Evolutionary conservation across 2,888 invertebrate genomes (phyloP).

Genomic region (Amphipoea lucens): DNA sequence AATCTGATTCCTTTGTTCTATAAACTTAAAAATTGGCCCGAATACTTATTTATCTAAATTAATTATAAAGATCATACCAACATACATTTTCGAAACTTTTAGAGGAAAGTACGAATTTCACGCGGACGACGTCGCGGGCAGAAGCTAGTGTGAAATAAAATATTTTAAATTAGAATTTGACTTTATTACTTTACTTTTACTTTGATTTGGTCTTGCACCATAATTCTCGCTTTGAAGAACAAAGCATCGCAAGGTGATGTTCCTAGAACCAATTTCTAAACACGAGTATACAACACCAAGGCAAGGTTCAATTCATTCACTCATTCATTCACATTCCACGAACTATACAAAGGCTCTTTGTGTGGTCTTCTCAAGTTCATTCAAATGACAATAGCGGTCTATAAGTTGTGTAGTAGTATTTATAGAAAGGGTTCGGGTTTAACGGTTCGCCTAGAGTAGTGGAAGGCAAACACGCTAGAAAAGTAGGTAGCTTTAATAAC

Average conservation of each 20-base stretch:
- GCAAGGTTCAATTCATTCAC: conserved; percentile 26
- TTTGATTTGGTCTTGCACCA: no score
- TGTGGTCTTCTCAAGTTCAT: conserved; percentile 23
- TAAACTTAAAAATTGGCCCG: no score
- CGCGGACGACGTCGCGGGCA: no score
- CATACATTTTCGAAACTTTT: no score
- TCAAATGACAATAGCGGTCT: conserved; percentile 29
- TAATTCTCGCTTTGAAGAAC: background rate
- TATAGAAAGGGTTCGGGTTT: conserved; percentile 2
- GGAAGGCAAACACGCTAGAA: background rate
- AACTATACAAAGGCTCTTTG: conserved; percentile 34
- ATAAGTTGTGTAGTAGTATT: background rate
- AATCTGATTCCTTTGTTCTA: no score
- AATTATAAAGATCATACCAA: no score
- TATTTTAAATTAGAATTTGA: background rate
- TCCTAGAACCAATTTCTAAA: background rate
- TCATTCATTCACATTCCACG: conserved; percentile 2
- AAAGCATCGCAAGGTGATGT: background rate
- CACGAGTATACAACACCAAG: background rate
- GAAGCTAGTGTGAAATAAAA: no score
- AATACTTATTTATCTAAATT: no score
- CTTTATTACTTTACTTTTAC: no score
- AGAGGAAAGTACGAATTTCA: no score
- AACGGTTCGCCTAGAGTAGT: background rate
- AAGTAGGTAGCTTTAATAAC: no score